Percentiles rank a stretch among this genome's conserved stretches.
Conservation (phyloP, 1,140 invertebrate species). For the Scaptomyza hsui region DNA sequence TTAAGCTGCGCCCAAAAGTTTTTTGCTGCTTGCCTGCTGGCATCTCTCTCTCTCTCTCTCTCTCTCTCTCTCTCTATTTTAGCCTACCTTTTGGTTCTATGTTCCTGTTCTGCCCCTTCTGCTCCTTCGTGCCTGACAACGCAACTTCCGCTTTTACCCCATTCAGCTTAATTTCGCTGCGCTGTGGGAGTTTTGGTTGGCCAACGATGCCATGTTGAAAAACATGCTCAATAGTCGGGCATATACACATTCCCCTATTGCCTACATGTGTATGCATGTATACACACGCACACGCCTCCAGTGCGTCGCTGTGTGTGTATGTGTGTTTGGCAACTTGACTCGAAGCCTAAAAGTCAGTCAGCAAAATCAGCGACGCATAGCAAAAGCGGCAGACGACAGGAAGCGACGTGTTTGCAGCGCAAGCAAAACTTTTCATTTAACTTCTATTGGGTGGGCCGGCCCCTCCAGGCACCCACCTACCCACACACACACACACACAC, state of each 20-base stretch:
- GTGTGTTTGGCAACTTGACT: constrained; percentile 58
- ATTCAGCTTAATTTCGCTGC: constrained; percentile 63
- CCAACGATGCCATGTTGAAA: constrained; percentile 40
- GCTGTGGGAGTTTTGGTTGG: constrained; percentile 39
- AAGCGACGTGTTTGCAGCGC: constrained; percentile 79
- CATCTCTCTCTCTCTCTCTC: constrained; percentile 1
- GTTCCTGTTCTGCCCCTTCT: constrained; percentile 28
- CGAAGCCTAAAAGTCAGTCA: constrained; percentile 75
- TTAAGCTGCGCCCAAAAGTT: constrained; percentile 71
- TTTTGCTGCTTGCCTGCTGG: constrained; percentile 45
- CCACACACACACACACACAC: constrained; percentile 2
- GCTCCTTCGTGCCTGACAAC: constrained; percentile 64
- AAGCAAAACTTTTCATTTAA: constrained; percentile 82
- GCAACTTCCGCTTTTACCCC: constrained; percentile 75
- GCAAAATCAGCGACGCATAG: constrained; percentile 74
- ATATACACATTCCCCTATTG: constrained; percentile 23
- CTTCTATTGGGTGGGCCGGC: constrained; percentile 53
- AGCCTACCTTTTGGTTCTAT: constrained; percentile 14
- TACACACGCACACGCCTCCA: constrained; percentile 19
- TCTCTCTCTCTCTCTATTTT: constrained; percentile 8
- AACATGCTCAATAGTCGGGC: constrained; percentile 41
- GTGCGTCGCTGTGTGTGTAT: constrained; percentile 41
- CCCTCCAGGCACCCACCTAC: constrained; percentile 15
- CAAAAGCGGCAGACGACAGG: constrained; percentile 67
- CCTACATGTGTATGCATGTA: constrained; percentile 25